These are phyloP conservation scores for Acrocephalus kingi DNA, from an alignment of 2,113 vertebrate genomes.

Conservation along the genomic window DNA sequence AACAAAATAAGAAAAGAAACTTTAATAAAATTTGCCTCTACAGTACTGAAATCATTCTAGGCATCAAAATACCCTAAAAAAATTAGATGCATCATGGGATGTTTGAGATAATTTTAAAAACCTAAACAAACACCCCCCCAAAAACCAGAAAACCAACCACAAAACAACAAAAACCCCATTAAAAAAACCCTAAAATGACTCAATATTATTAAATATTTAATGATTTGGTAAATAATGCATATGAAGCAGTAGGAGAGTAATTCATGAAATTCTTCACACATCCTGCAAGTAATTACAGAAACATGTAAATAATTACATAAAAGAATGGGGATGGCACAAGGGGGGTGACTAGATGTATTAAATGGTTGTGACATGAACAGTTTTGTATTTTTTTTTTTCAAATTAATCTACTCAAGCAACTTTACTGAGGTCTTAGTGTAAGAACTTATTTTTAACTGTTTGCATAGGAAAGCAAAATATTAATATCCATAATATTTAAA, in stretches of 20 bases:
- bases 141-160: background rate
- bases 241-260: background rate
- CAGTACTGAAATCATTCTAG: background rate
- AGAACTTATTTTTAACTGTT: background rate
- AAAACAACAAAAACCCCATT: background rate
- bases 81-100: background rate
- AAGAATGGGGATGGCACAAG: background rate
- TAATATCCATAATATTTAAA: background rate
- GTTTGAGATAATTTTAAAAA: background rate
- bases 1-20: background rate
- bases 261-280: background rate
- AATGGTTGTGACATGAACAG: background rate
- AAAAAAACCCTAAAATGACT: background rate
- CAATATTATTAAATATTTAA: background rate
- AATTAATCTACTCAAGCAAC: background rate
- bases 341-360: background rate
- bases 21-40: background rate
- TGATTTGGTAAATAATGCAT: background rate
- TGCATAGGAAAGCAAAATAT: background rate
- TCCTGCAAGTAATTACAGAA: background rate
- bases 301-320: background rate
- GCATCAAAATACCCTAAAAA: background rate
- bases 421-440: background rate
- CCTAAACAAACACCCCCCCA: rapidly evolving
- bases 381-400: background rate